phyloP scores from a whole-genome alignment of 2,888 invertebrate genomes.

The Mimumesa dahlbomi region DNA sequence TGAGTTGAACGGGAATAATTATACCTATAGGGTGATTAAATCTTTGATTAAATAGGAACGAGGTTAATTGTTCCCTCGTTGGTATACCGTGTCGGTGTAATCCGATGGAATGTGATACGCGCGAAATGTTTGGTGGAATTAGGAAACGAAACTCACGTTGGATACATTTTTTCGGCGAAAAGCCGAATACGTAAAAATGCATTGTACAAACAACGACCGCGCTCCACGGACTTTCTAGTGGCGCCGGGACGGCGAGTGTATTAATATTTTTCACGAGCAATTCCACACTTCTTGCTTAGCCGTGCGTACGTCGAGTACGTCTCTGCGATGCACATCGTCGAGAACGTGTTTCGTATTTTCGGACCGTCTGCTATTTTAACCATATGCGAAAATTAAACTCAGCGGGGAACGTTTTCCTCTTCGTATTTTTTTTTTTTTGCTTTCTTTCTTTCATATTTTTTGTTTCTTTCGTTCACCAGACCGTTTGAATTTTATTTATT shows the following conservation, averaged over 20 bases:
- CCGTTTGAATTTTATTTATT: background rate
- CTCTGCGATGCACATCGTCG: slow-evolving; percentile 10
- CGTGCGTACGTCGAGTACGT: slow-evolving; percentile 6
- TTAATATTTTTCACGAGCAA: slow-evolving; percentile 25
- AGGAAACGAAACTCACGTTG: too few relatives aligned
- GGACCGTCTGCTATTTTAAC: slow-evolving; percentile 5
- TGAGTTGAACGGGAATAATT: too few relatives aligned
- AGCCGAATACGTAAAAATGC: slow-evolving; percentile 14
- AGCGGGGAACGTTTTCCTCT: background rate
- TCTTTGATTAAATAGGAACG: too few relatives aligned
- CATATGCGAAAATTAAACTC: background rate
- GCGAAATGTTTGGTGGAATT: too few relatives aligned
- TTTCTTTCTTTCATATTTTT: background rate
- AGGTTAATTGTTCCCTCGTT: too few relatives aligned
- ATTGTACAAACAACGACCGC: too few relatives aligned
- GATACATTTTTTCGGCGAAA: background rate
- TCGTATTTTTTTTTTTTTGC: background rate
- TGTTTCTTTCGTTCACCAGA: background rate
- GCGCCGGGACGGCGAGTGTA: slow-evolving; percentile 3
- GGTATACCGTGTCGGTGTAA: too few relatives aligned
- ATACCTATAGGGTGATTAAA: too few relatives aligned
- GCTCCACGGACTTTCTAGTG: slow-evolving; percentile 14
- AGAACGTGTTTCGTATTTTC: slow-evolving; percentile 6
- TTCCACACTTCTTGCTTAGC: slow-evolving; percentile 3
- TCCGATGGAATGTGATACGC: too few relatives aligned